These are phyloP conservation scores for Thryonomys swinderianus DNA, from an alignment of 2,113 vertebrate genomes.

Conservation along the genomic window DNA sequence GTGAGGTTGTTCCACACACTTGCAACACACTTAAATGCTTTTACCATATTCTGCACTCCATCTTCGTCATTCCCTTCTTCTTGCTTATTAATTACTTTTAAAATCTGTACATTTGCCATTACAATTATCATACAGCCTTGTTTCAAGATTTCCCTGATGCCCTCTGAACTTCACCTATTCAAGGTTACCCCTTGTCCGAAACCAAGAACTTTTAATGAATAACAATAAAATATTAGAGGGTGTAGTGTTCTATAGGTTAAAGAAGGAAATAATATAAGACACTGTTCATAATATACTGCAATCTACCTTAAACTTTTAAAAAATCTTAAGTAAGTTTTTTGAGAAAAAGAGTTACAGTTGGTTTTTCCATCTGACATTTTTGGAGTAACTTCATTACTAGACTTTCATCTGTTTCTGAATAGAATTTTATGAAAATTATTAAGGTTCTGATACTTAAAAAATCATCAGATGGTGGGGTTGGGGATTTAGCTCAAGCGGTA, in stretches of 20 bases:
- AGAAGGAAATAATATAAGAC: neutral
- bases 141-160: neutral
- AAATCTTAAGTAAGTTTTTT: neutral
- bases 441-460: neutral
- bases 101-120: neutral
- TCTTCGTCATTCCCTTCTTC: neutral
- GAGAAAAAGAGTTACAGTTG: conserved; percentile 5
- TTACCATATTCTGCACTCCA: neutral
- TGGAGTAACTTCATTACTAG: neutral
- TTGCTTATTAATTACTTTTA: neutral
- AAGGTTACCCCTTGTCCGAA: neutral
- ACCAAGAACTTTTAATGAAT: conserved; percentile 34
- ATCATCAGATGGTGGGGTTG: too few species aligned
- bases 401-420: conserved; percentile 27
- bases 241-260: neutral
- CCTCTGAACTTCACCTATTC: neutral
- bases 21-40: neutral
- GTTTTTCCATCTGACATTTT: conserved; percentile 37
- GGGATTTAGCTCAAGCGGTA: too few species aligned
- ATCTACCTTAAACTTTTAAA: neutral
- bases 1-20: neutral
- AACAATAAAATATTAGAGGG: neutral
- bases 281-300: neutral
- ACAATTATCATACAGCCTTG: neutral
- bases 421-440: conserved; percentile 11